Percentiles rank a stretch among this genome's conserved stretches.
These are phyloP conservation scores for Thermophis baileyi DNA, from an alignment of 2,113 vertebrate genomes.

Conservation along the genomic window DNA sequence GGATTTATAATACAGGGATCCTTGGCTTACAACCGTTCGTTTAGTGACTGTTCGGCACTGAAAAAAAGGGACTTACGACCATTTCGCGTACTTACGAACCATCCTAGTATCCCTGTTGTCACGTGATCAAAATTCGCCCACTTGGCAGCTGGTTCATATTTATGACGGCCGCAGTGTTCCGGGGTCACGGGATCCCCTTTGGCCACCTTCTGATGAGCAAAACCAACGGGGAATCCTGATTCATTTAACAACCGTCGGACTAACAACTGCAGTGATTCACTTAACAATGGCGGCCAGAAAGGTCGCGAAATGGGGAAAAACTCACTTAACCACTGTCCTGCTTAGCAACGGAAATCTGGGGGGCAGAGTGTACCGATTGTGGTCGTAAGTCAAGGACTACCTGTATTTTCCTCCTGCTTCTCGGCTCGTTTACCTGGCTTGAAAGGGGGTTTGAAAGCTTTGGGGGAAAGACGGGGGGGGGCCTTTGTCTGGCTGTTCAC, in stretches of 20 bases:
- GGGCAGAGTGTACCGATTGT: too few species aligned
- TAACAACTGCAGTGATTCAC: too few species aligned
- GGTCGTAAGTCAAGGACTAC: not conserved
- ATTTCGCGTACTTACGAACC: not conserved
- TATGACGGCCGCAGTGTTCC: not conserved
- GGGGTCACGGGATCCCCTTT: too few species aligned
- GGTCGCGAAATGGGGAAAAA: not conserved
- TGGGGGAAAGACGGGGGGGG: not conserved
- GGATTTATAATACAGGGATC: not conserved
- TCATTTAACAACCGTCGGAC: too few species aligned
- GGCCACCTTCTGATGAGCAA: not conserved
- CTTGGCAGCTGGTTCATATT: not conserved
- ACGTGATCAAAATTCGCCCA: not conserved
- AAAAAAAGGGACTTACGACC: not conserved
- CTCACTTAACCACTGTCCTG: not conserved
- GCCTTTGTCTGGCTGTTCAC: conserved; percentile 31
- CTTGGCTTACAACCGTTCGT: not conserved
- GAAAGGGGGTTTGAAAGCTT: not conserved
- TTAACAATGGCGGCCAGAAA: not conserved
- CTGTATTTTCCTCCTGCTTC: not conserved
- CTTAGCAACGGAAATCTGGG: not conserved
- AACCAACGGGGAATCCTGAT: not conserved
- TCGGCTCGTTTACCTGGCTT: not conserved
- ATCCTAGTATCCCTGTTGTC: not conserved
- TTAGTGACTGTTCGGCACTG: not conserved